Evolutionary conservation across 1,140 invertebrate species (phyloP).

Genomic region (Monochamus saltuarius): DNA sequence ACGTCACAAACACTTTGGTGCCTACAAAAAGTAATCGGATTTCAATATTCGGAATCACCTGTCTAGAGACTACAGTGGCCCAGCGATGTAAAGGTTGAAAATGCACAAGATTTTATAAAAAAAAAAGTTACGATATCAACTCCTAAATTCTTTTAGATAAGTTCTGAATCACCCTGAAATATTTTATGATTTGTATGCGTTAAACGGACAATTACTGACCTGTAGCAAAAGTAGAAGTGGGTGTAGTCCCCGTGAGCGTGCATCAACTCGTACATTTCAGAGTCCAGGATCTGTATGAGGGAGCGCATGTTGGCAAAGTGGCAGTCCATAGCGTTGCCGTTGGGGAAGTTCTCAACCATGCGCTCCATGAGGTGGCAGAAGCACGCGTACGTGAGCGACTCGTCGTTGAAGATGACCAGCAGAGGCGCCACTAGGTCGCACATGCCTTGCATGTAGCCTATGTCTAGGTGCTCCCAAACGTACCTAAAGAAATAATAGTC

Average conservation of each 20-base stretch:
- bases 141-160: too few relatives aligned
- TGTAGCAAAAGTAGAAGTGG: conserved; percentile 96
- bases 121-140: too few relatives aligned
- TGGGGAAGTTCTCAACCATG: conserved; percentile 90
- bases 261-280: conserved; percentile 92
- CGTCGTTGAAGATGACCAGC: conserved; percentile 89
- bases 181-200: too few relatives aligned
- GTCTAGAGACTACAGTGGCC: too few relatives aligned
- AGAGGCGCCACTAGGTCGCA: conserved; percentile 93
- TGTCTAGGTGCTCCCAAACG: conserved; percentile 91
- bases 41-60: too few relatives aligned
- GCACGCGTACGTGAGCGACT: conserved; percentile 87
- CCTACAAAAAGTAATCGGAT: too few relatives aligned
- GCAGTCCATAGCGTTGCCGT: conserved; percentile 89
- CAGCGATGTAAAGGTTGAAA: too few relatives aligned
- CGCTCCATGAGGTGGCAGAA: conserved; percentile 89
- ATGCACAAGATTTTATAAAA: too few relatives aligned
- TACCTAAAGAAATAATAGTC: conserved; percentile 64
- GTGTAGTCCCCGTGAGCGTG: conserved; percentile 94
- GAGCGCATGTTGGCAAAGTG: conserved; percentile 94
- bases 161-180: too few relatives aligned
- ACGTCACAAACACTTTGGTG: too few relatives aligned
- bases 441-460: conserved; percentile 92
- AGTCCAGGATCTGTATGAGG: conserved; percentile 84
- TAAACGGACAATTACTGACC: too few relatives aligned